Conservation (phyloP, 2,888 invertebrate genomes). For the Diadegma fenestrale region DNA sequence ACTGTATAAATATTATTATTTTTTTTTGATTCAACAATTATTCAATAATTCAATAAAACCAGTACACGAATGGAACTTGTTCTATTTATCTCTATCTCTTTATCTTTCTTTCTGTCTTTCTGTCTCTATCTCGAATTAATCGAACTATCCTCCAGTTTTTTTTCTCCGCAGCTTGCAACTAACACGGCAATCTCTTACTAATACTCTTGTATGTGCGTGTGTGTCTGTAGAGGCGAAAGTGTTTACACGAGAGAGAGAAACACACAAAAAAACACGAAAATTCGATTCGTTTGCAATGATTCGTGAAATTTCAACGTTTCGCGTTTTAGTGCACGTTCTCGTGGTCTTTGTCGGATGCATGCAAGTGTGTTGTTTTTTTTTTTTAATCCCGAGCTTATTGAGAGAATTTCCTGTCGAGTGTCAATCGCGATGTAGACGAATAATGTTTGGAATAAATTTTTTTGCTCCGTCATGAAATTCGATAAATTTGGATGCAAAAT, state of each 20-base stretch:
- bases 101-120: constrained; percentile 45
- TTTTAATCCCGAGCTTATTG: background rate
- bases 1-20: constrained; percentile 67
- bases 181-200: constrained; percentile 81
- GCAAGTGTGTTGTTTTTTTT: constrained; percentile 29
- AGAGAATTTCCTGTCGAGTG: constrained; percentile 18
- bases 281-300: constrained; percentile 18
- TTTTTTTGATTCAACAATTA: constrained; percentile 10
- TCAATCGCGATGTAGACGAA: background rate
- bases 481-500: background rate
- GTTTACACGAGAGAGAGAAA: constrained; percentile 6
- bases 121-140: constrained; percentile 67
- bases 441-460: background rate
- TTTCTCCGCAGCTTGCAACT: constrained; percentile 81
- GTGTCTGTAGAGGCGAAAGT: constrained; percentile 67
- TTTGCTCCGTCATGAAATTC: background rate
- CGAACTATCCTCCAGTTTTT: constrained; percentile 69
- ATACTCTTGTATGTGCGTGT: constrained; percentile 64
- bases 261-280: constrained; percentile 11
- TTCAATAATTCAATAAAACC: constrained; percentile 77
- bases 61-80: constrained; percentile 75
- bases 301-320: constrained; percentile 30
- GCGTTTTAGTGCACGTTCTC: constrained; percentile 41
- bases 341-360: constrained; percentile 57
- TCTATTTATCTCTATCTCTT: constrained; percentile 75